A percentile compares a stretch with the other conserved stretches of the same genome.
These are phyloP conservation scores for Alouatta palliata DNA, from an alignment of 2,113 vertebrate genomes.

Conservation along the genomic window DNA sequence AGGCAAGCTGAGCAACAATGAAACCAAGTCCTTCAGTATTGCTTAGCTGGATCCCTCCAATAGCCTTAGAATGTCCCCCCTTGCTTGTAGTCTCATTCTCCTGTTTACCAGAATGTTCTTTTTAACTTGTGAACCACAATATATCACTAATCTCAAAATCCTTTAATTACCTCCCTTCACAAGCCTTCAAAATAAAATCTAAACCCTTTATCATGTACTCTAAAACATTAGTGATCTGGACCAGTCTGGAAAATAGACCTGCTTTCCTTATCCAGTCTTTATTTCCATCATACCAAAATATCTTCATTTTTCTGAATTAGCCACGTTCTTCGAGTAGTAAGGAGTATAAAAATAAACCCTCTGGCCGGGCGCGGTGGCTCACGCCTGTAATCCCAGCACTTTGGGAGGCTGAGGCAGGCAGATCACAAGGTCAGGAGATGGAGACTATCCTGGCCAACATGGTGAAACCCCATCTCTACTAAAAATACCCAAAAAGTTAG, in stretches of 20 bases:
- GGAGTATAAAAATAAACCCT: neutral
- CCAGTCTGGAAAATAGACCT: neutral
- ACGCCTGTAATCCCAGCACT: too few relatives aligned
- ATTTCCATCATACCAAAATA: neutral
- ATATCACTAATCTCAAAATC: neutral
- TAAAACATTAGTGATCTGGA: neutral
- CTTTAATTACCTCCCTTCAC: neutral
- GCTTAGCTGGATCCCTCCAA: neutral
- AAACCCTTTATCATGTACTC: neutral
- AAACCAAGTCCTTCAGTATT: neutral
- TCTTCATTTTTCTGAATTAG: neutral
- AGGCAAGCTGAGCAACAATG: too few relatives aligned
- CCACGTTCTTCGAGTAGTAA: neutral
- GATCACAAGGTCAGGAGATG: too few relatives aligned
- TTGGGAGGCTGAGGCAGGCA: too few relatives aligned
- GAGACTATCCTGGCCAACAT: too few relatives aligned
- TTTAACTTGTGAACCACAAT: neutral
- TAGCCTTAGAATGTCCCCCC: neutral
- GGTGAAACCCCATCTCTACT: too few relatives aligned
- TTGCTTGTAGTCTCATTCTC: neutral
- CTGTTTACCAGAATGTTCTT: neutral
- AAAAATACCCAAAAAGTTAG: too few relatives aligned
- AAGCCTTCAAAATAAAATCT: neutral
- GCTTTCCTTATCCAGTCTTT: neutral
- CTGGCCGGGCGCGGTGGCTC: too few relatives aligned